phyloP scores from a whole-genome alignment of 2,797 vertebrate genomes.

The Onychomys torridus region DNA sequence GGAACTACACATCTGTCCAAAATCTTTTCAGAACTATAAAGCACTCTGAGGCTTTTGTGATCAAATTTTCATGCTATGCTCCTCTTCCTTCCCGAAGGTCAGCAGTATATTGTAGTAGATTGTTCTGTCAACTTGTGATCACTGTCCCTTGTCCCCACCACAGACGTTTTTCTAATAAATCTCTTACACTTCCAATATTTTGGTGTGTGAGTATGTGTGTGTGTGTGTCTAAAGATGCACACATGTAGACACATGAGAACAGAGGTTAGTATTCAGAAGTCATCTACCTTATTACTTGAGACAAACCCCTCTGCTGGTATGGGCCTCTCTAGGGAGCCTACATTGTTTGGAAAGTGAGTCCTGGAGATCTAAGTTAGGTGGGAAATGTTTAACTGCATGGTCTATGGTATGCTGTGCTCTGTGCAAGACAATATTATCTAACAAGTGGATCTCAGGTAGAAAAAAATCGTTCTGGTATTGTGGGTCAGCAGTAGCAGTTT shows the following conservation, averaged over 20 bases:
- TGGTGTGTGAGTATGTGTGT: neutral
- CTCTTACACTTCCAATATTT: neutral
- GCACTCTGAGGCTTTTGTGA: neutral
- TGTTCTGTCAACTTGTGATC: neutral
- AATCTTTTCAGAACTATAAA: neutral
- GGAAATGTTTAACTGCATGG: neutral
- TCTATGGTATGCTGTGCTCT: neutral
- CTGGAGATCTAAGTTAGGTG: neutral
- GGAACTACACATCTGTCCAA: neutral
- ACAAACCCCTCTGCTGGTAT: neutral
- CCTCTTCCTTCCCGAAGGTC: neutral
- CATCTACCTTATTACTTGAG: too few relatives aligned
- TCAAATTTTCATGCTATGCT: neutral
- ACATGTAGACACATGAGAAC: neutral
- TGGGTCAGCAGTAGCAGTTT: constrained; percentile 32
- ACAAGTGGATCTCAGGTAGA: neutral
- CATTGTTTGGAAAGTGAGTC: neutral
- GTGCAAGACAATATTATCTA: neutral
- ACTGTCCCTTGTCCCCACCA: neutral
- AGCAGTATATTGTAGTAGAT: neutral
- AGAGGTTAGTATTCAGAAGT: neutral
- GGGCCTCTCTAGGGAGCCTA: neutral
- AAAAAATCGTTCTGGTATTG: constrained; percentile 2
- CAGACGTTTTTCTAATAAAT: neutral
- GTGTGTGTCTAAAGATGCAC: neutral